Percentiles rank a stretch among this genome's conserved stretches.
Evolutionary conservation across 1,140 invertebrate species (phyloP).

Genomic region (Pteromalus puparum): DNA sequence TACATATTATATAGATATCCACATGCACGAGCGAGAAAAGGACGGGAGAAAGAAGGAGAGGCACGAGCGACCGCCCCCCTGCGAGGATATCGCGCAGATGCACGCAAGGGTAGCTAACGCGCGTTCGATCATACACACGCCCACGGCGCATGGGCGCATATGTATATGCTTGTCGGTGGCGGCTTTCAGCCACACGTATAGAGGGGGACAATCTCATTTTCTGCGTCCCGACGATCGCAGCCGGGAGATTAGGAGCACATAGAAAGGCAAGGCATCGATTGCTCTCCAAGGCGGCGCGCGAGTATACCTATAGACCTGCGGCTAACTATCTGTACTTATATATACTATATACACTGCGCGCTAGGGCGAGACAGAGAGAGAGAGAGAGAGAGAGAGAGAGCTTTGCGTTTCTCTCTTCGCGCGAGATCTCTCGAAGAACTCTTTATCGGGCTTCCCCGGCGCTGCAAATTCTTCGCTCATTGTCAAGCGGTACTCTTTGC

Average conservation of each 20-base stretch:
- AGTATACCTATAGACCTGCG: background rate
- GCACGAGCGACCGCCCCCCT: background rate
- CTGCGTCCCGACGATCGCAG: slow-evolving; percentile 45
- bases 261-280: slow-evolving; percentile 33
- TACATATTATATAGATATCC: background rate
- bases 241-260: slow-evolving; percentile 37
- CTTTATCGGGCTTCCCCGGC: background rate
- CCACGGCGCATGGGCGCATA: background rate
- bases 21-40: background rate
- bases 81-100: background rate
- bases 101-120: background rate
- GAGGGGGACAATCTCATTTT: slow-evolving; percentile 43
- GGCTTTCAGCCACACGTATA: background rate
- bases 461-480: background rate
- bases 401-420: background rate
- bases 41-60: too few relatives aligned
- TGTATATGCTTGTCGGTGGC: background rate
- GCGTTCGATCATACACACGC: background rate
- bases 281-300: background rate
- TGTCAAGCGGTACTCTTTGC: too few relatives aligned
- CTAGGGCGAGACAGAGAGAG: background rate
- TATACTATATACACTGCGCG: background rate
- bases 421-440: slow-evolving; percentile 9
- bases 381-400: too few relatives aligned
- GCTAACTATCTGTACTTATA: background rate